These are phyloP conservation scores for Lithophane ornitopus DNA, from an alignment of 2,888 invertebrate species.

Conservation along the genomic window DNA sequence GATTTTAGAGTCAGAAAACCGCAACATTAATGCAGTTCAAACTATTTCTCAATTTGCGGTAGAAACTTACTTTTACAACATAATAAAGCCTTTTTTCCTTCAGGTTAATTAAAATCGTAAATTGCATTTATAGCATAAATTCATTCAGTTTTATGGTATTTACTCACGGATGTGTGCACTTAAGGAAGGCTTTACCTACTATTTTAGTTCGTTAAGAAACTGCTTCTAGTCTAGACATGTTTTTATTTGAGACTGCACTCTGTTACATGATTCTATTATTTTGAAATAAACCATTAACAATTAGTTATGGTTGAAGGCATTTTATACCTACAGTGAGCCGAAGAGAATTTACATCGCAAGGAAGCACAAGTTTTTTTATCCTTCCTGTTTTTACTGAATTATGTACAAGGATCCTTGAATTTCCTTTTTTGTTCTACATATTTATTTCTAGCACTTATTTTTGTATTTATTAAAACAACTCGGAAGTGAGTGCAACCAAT, in stretches of 20 bases:
- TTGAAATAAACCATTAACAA: conserved; percentile 3
- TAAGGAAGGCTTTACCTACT: conserved; percentile 25
- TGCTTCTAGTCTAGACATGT: conserved; percentile 58
- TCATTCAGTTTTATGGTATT: conserved; percentile 41
- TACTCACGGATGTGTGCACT: conserved; percentile 42
- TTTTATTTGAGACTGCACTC: conserved; percentile 41
- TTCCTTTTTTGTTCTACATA: background rate
- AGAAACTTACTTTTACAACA: background rate
- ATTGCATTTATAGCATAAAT: conserved; percentile 30
- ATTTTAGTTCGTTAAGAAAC: conserved; percentile 41
- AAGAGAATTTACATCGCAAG: background rate
- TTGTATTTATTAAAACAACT: too few species aligned
- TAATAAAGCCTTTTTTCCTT: conserved; percentile 1
- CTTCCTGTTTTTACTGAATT: background rate
- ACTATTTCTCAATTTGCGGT: background rate
- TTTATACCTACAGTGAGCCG: too few species aligned
- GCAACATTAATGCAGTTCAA: background rate
- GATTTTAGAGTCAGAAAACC: background rate
- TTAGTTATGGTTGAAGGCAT: conserved; percentile 5
- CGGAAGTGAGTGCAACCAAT: too few species aligned
- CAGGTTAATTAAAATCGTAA: conserved; percentile 26
- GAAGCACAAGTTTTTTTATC: background rate
- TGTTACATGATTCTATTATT: conserved; percentile 12
- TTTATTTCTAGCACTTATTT: background rate
- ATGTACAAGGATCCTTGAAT: background rate